phyloP scores from a whole-genome alignment of 2,113 vertebrate genomes.

The Circaetus cinerascens region DNA sequence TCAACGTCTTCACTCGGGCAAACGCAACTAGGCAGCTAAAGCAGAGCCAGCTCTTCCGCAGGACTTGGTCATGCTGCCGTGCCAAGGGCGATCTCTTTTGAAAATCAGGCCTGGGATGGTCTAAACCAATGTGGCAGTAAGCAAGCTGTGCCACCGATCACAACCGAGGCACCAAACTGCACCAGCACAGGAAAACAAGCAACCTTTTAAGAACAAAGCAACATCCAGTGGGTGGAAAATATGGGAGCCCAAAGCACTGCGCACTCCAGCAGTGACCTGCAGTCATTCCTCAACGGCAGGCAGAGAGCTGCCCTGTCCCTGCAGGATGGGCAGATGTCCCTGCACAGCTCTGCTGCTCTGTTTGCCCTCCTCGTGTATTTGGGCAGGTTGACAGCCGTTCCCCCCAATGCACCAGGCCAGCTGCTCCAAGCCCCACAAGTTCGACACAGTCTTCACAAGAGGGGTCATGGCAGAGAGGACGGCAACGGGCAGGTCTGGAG shows the following conservation, averaged over 20 bases:
- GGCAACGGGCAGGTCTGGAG: rapidly evolving
- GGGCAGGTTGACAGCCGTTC: neutral
- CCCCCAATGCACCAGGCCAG: neutral
- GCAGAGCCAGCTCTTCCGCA: neutral
- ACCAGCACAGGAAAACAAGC: neutral
- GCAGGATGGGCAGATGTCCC: neutral
- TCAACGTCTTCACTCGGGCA: rapidly evolving
- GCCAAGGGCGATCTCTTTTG: neutral
- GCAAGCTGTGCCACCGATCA: too few species aligned
- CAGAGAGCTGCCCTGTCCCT: neutral
- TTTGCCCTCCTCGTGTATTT: rapidly evolving
- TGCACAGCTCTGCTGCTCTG: neutral
- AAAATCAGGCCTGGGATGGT: neutral
- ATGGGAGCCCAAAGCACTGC: rapidly evolving
- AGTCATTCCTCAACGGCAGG: rapidly evolving
- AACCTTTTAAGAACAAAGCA: neutral
- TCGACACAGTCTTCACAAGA: too few species aligned
- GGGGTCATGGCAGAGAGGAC: neutral
- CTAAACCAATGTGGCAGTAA: rapidly evolving
- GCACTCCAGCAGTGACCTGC: neutral
- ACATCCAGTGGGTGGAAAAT: neutral
- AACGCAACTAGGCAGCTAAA: rapidly evolving
- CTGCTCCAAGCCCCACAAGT: neutral
- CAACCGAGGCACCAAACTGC: neutral
- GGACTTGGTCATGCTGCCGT: neutral